Conservation (phyloP, 1,140 invertebrate species). For the Listronotus oregonensis region DNA sequence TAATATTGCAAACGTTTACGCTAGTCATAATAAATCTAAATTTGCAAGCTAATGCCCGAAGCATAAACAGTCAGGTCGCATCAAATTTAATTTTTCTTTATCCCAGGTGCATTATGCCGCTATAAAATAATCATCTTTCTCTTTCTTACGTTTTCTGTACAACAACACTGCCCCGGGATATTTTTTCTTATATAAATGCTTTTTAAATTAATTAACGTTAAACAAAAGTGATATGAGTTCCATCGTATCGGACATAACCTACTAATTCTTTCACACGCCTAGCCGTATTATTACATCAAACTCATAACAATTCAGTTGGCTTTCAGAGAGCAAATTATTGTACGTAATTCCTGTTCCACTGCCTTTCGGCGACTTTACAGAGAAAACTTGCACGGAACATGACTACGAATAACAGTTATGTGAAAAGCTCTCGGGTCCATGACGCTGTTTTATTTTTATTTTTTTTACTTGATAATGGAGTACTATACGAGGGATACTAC, state of each 20-base stretch:
- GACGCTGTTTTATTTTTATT: constrained; percentile 3
- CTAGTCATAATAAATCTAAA: no score
- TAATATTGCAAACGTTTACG: no score
- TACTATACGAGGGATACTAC: not conserved
- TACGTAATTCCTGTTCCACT: constrained; percentile 11
- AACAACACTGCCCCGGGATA: no score
- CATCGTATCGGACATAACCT: constrained; percentile 1
- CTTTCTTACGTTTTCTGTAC: no score
- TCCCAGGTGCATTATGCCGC: constrained; percentile 4
- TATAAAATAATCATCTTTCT: no score
- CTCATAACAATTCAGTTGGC: constrained; percentile 11
- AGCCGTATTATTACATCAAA: constrained; percentile 12
- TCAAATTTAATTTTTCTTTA: constrained; percentile 8
- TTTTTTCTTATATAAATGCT: no score
- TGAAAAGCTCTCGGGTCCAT: constrained; percentile 11
- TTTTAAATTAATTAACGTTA: no score
- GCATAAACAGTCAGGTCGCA: constrained; percentile 4
- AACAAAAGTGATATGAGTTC: constrained; percentile 1
- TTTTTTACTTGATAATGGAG: not conserved
- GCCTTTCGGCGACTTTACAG: constrained; percentile 10
- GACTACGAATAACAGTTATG: constrained; percentile 8
- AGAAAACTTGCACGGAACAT: constrained; percentile 10
- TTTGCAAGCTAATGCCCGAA: not conserved
- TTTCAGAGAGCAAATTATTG: constrained; percentile 9
- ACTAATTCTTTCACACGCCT: constrained; percentile 11